Percentiles rank a stretch among this genome's conserved stretches.
phyloP scores from a whole-genome alignment of 2,888 invertebrate species.

The Zonitis immaculata region DNA sequence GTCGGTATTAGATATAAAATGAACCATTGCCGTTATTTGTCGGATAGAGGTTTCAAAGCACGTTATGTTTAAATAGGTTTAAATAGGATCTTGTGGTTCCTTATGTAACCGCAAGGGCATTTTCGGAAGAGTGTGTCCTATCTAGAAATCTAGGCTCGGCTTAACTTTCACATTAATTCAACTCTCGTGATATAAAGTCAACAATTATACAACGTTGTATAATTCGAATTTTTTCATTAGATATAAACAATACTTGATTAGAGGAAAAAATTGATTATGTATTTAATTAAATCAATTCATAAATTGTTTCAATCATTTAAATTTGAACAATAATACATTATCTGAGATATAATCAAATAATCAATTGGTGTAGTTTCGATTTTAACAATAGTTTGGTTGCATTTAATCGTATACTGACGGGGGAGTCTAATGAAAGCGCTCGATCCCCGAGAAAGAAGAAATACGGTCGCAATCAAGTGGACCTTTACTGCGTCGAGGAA shows the following conservation, averaged over 20 bases:
- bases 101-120: slow-evolving; percentile 22
- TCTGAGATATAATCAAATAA: slow-evolving; percentile 39
- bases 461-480: slow-evolving; percentile 48
- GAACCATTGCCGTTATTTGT: slow-evolving; percentile 12
- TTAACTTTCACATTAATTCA: slow-evolving; percentile 41
- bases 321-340: too few species aligned
- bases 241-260: neutral
- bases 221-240: slow-evolving; percentile 20
- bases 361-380: slow-evolving; percentile 43
- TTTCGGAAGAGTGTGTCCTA: slow-evolving; percentile 39
- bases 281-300: slow-evolving; percentile 14
- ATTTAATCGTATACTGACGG: slow-evolving; percentile 43
- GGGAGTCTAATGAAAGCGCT: slow-evolving; percentile 44
- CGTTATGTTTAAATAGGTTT: slow-evolving; percentile 24
- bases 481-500: slow-evolving; percentile 46
- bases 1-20: slow-evolving; percentile 8
- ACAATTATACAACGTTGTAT: slow-evolving; percentile 31
- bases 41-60: slow-evolving; percentile 17
- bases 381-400: slow-evolving; percentile 43
- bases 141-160: slow-evolving; percentile 41
- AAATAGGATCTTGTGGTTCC: slow-evolving; percentile 19
- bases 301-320: too few species aligned
- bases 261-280: slow-evolving; percentile 4
- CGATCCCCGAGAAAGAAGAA: slow-evolving; percentile 44
- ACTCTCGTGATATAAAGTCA: slow-evolving; percentile 35